Evolutionary conservation across 2,797 vertebrate species (phyloP).

Genomic region (Varecia variegata): DNA sequence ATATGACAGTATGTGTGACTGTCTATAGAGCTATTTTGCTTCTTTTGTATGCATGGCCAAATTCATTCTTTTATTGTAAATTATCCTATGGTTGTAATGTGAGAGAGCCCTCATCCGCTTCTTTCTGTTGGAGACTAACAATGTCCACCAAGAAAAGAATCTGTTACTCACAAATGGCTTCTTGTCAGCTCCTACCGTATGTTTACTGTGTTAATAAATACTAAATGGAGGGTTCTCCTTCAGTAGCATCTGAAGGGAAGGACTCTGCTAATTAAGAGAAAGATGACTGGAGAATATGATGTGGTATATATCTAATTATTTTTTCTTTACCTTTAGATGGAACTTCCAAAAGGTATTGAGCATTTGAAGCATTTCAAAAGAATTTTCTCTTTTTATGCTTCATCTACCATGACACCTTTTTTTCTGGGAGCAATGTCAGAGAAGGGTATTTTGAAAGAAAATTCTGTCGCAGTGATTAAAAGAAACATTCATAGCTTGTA

Average conservation of each 20-base stretch:
- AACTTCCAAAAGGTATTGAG: slow-evolving; percentile 67
- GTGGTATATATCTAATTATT: slow-evolving; percentile 52
- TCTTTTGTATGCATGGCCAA: neutral
- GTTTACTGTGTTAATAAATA: neutral
- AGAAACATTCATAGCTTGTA: slow-evolving; percentile 65
- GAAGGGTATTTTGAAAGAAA: slow-evolving; percentile 81
- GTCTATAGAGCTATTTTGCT: neutral
- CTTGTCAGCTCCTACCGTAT: neutral
- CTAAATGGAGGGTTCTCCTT: neutral
- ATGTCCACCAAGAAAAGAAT: neutral
- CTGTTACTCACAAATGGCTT: neutral
- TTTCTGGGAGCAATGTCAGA: slow-evolving; percentile 82
- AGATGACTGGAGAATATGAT: neutral
- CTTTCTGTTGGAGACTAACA: neutral
- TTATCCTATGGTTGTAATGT: neutral
- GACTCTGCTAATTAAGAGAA: slow-evolving; percentile 40
- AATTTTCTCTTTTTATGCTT: slow-evolving; percentile 72
- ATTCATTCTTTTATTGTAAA: neutral
- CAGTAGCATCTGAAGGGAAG: neutral
- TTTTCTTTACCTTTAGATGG: slow-evolving; percentile 58
- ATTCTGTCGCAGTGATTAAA: slow-evolving; percentile 80
- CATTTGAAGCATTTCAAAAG: slow-evolving; percentile 80
- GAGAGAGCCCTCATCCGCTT: neutral
- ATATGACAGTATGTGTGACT: neutral
- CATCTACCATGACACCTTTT: slow-evolving; percentile 74